A percentile compares a stretch with the other conserved stretches of the same genome.
These are phyloP conservation scores for Ruditapes philippinarum DNA, from an alignment of 1,140 invertebrate species.

Conservation along the genomic window DNA sequence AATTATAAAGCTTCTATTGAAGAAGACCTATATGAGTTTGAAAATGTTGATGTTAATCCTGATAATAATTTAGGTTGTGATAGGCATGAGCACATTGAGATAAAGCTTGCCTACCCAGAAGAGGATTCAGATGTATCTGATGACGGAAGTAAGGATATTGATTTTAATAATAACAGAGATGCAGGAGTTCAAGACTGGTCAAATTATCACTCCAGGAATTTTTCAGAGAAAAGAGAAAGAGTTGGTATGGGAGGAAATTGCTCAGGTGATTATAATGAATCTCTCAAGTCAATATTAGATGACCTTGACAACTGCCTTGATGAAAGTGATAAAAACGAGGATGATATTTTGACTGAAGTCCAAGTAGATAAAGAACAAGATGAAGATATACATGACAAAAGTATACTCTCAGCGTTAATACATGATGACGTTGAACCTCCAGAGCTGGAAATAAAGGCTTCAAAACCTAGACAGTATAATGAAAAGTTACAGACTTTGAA, in stretches of 20 bases:
- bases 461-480: neutral
- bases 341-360: neutral
- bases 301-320: conserved; percentile 42
- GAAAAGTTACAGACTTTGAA: neutral
- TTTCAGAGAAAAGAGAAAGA: neutral
- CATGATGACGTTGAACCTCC: neutral
- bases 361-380: neutral
- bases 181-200: neutral
- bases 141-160: neutral
- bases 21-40: conserved; percentile 62
- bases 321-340: neutral
- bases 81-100: conserved; percentile 1
- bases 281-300: conserved; percentile 3
- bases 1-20: neutral
- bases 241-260: neutral
- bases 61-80: conserved; percentile 7
- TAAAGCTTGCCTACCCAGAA: neutral
- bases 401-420: neutral
- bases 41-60: conserved; percentile 46
- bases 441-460: neutral
- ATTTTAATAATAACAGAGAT: conserved; percentile 13
- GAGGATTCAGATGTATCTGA: neutral
- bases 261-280: neutral
- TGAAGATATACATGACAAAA: neutral
- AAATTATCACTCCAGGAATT: neutral